These are phyloP conservation scores for Tetrapedia diversipes DNA, from an alignment of 2,888 invertebrate species.

Conservation along the genomic window DNA sequence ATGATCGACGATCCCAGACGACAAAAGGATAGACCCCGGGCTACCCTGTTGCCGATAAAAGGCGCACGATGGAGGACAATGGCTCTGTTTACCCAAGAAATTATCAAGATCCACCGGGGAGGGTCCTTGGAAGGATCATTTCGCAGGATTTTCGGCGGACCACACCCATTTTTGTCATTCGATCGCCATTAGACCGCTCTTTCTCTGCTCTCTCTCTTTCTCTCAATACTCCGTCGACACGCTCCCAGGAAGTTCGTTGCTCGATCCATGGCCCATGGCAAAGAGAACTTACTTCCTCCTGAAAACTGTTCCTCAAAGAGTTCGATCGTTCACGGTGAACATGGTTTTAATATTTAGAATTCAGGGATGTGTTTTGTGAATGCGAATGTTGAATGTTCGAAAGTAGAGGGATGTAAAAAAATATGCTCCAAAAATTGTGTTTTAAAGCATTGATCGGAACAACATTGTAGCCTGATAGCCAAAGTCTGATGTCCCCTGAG, in stretches of 20 bases:
- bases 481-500: too few relatives aligned
- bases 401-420: too few relatives aligned
- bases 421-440: too few relatives aligned
- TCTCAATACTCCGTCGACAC: slow-evolving; percentile 2
- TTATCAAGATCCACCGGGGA: slow-evolving; percentile 58
- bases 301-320: too few relatives aligned
- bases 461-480: too few relatives aligned
- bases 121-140: slow-evolving; percentile 27
- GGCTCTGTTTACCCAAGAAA: slow-evolving; percentile 68
- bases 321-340: slow-evolving; percentile 16
- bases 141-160: not conserved
- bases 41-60: slow-evolving; percentile 48
- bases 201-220: slow-evolving; percentile 5
- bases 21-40: slow-evolving; percentile 39
- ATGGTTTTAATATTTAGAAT: too few relatives aligned
- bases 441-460: too few relatives aligned
- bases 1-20: slow-evolving; percentile 62
- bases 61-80: slow-evolving; percentile 48
- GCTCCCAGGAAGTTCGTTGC: slow-evolving; percentile 23
- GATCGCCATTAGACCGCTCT: slow-evolving; percentile 44
- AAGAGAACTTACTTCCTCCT: too few relatives aligned
- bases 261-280: slow-evolving; percentile 37
- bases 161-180: slow-evolving; percentile 36
- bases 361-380: too few relatives aligned
- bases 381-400: too few relatives aligned